Conservation (phyloP, 2,888 invertebrate genomes). For the Epiperipatus broadwayi region DNA sequence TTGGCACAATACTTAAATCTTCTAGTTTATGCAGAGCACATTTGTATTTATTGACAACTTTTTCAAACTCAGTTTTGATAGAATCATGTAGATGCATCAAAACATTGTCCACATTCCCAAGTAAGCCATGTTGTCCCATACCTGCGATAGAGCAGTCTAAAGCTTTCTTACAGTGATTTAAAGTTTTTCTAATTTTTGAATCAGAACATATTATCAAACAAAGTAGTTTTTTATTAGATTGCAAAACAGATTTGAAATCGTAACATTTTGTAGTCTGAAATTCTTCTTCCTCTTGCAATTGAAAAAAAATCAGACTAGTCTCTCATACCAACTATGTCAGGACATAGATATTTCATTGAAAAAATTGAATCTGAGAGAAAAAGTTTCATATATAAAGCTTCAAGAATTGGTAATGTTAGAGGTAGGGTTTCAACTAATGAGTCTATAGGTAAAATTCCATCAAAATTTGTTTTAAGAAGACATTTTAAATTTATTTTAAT, state of each 20-base stretch:
- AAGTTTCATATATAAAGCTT: constrained; percentile 47
- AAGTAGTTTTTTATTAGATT: too few species aligned
- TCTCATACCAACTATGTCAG: constrained; percentile 66
- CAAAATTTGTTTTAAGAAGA: constrained; percentile 56
- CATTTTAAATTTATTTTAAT: too few species aligned
- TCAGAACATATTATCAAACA: constrained; percentile 35
- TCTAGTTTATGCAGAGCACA: constrained; percentile 67
- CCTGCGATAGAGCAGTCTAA: constrained; percentile 70
- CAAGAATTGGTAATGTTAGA: constrained; percentile 63
- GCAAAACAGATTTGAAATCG: too few species aligned
- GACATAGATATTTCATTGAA: constrained; percentile 32
- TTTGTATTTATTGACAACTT: constrained; percentile 66
- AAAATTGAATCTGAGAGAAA: constrained; percentile 32
- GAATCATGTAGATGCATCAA: constrained; percentile 57
- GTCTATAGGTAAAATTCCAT: constrained; percentile 56
- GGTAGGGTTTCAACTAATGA: constrained; percentile 71
- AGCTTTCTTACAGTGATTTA: constrained; percentile 47
- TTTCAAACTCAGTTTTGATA: constrained; percentile 54
- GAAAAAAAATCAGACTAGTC: too few species aligned
- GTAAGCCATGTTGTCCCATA: constrained; percentile 62
- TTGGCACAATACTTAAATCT: constrained; percentile 27
- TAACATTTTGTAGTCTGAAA: too few species aligned
- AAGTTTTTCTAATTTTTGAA: constrained; percentile 39
- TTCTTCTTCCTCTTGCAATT: too few species aligned
- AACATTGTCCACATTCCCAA: constrained; percentile 35